These are phyloP conservation scores for Bolinopsis microptera DNA, from an alignment of 37 sponge, comb jelly and placozoan genomes.

Conservation along the genomic window DNA sequence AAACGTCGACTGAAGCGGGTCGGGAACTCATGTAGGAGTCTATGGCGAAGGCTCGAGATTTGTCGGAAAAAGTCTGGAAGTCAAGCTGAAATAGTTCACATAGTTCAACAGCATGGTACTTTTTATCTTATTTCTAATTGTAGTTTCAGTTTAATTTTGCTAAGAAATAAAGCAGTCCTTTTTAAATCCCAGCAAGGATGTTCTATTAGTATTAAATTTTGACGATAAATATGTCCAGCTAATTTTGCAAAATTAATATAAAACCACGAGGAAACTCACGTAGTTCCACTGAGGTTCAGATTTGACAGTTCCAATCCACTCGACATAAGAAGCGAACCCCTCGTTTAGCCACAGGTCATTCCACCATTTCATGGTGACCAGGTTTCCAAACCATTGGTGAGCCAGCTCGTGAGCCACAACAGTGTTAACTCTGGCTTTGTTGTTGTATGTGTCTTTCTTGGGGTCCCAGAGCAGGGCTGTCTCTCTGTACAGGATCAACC, in stretches of 20 bases:
- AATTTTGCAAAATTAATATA: too few species aligned
- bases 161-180: too few species aligned
- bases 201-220: too few species aligned
- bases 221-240: too few species aligned
- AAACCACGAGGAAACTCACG: conserved; percentile 65
- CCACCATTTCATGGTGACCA: conserved; percentile 99
- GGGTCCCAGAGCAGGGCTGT: conserved; percentile 59
- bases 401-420: conserved; percentile 66
- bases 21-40: conserved; percentile 61
- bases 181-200: too few species aligned
- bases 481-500: conserved; percentile 51
- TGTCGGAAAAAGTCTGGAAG: conserved; percentile 50
- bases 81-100: background rate
- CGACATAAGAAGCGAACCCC: conserved; percentile 91
- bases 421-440: background rate
- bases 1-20: conserved; percentile 64
- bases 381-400: conserved; percentile 97
- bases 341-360: conserved; percentile 98
- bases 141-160: too few species aligned
- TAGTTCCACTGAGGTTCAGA: conserved; percentile 73
- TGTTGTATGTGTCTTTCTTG: conserved; percentile 23
- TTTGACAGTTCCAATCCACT: conserved; percentile 82
- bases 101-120: too few species aligned
- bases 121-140: too few species aligned
- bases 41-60: background rate